phyloP scores from a whole-genome alignment of 2,888 invertebrate species.

The Scrobipalpa costella region DNA sequence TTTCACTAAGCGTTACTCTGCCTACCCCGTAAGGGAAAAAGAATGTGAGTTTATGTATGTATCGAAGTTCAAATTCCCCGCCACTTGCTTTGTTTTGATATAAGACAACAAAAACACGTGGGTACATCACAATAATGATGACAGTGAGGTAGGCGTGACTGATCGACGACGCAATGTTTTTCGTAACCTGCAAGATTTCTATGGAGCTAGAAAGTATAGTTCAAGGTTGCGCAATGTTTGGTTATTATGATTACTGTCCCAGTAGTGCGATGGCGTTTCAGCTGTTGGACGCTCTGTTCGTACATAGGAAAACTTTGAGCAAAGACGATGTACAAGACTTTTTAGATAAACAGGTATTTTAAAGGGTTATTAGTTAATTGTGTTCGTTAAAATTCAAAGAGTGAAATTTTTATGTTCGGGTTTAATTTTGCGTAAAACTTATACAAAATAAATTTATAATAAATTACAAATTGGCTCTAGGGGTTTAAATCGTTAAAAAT shows the following conservation, averaged over 20 bases:
- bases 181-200: conserved; percentile 18
- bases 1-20: no score
- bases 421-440: not conserved
- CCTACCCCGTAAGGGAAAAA: no score
- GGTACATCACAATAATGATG: conserved; percentile 16
- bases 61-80: not conserved
- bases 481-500: no score
- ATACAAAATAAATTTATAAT: not conserved
- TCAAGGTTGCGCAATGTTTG: conserved; percentile 23
- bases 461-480: no score
- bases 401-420: no score
- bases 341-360: conserved; percentile 25
- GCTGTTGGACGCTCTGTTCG: conserved; percentile 26
- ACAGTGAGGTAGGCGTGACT: conserved; percentile 11
- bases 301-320: conserved; percentile 23
- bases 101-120: conserved; percentile 18
- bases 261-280: conserved; percentile 26
- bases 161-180: conserved; percentile 18
- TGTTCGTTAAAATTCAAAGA: not conserved
- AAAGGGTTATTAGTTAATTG: not conserved
- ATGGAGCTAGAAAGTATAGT: conserved; percentile 25
- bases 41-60: no score
- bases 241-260: conserved; percentile 8
- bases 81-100: not conserved
- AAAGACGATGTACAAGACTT: conserved; percentile 22